Evolutionary conservation across 1,140 invertebrate genomes (phyloP).

Genomic region (Drosophila micromelanica): DNA sequence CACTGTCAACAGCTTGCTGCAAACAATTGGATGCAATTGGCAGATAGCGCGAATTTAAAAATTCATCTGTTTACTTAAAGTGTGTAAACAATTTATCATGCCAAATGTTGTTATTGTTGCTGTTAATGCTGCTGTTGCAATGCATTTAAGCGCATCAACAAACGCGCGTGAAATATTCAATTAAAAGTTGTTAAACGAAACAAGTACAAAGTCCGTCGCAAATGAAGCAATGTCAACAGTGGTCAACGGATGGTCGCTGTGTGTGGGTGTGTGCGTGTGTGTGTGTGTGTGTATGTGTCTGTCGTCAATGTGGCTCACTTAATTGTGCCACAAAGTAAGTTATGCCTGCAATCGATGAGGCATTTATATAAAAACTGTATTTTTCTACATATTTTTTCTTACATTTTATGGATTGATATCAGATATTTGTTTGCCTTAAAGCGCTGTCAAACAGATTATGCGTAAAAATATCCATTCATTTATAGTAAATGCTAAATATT

Average conservation of each 20-base stretch:
- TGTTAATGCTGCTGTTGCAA: constrained; percentile 14
- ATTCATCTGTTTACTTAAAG: constrained; percentile 71
- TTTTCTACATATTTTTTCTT: constrained; percentile 20
- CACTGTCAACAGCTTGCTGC: background rate
- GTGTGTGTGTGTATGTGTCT: background rate
- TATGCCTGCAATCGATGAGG: constrained; percentile 63
- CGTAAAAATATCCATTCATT: background rate
- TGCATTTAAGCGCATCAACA: constrained; percentile 56
- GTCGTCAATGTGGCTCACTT: constrained; percentile 51
- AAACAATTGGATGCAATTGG: background rate
- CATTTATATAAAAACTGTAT: constrained; percentile 19
- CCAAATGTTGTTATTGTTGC: constrained; percentile 14
- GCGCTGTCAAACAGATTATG: constrained; percentile 35
- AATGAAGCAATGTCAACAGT: constrained; percentile 70
- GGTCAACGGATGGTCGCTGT: constrained; percentile 20
- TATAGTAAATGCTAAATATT: background rate
- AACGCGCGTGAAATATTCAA: constrained; percentile 70
- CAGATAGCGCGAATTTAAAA: constrained; percentile 30
- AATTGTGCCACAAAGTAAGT: constrained; percentile 71
- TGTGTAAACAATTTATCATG: constrained; percentile 74
- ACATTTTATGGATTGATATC: constrained; percentile 16
- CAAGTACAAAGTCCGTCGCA: constrained; percentile 62
- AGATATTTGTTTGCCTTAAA: constrained; percentile 34
- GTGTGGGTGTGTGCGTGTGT: no score
- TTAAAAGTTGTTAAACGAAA: constrained; percentile 76